Evolutionary conservation across 2,113 vertebrate genomes (phyloP).

Genomic region (Barbus barbus): DNA sequence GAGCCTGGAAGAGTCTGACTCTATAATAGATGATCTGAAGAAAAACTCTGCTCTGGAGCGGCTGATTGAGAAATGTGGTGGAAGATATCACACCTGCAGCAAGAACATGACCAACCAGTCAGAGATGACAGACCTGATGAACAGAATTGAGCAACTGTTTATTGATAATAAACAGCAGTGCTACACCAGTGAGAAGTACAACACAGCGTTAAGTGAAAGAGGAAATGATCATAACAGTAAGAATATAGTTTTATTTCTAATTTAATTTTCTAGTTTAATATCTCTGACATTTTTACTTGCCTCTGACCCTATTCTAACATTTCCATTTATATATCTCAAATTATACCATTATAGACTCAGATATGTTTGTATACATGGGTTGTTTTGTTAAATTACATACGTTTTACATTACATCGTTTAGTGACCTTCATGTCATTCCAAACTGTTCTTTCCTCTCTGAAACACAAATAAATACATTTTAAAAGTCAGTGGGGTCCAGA

Average conservation of each 20-base stretch:
- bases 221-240: too few relatives aligned
- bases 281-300: background rate
- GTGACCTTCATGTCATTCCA: too few relatives aligned
- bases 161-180: background rate
- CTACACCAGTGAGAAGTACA: constrained; percentile 23
- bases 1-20: constrained; percentile 16
- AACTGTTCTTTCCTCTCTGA: too few relatives aligned
- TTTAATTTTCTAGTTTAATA: too few relatives aligned
- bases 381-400: too few relatives aligned
- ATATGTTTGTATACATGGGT: too few relatives aligned
- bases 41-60: constrained; percentile 23
- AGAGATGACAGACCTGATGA: background rate
- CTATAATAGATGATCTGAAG: constrained; percentile 3
- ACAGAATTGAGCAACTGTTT: constrained; percentile 15
- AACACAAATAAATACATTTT: too few relatives aligned
- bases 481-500: too few relatives aligned
- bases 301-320: background rate
- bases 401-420: too few relatives aligned
- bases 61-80: constrained; percentile 16
- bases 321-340: too few relatives aligned
- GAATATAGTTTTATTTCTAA: too few relatives aligned
- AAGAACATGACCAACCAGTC: constrained; percentile 46
- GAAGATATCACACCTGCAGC: constrained; percentile 37
- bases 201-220: background rate
- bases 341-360: too few relatives aligned